These are phyloP conservation scores for Pristis pectinata DNA, from an alignment of 2,797 vertebrate species.

Conservation along the genomic window DNA sequence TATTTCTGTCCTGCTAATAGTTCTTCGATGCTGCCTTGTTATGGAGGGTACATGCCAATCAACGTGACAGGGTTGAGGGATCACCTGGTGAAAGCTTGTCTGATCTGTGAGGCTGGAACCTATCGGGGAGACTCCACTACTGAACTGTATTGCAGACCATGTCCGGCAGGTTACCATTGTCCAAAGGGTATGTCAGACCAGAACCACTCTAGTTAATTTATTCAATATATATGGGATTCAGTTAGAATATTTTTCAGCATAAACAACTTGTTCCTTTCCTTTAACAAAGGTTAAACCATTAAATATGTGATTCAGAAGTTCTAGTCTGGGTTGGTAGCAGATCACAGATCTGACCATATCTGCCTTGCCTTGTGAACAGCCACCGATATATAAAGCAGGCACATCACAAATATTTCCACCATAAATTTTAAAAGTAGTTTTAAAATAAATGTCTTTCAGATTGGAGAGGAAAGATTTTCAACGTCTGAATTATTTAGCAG, in stretches of 20 bases:
- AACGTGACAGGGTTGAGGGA: constrained; percentile 63
- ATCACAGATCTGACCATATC: background rate
- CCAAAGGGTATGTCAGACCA: constrained; percentile 57
- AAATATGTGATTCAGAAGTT: background rate
- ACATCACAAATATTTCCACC: background rate
- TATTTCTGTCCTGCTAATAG: constrained; percentile 77
- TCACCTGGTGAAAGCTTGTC: constrained; percentile 66
- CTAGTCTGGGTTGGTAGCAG: background rate
- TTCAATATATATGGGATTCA: background rate
- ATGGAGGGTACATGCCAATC: constrained; percentile 70
- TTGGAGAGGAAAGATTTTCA: background rate
- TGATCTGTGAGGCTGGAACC: constrained; percentile 67
- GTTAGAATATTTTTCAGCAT: background rate
- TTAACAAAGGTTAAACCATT: background rate
- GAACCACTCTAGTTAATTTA: background rate
- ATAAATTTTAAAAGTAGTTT: background rate
- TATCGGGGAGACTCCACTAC: constrained; percentile 55
- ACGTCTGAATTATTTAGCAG: background rate
- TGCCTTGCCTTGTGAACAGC: background rate
- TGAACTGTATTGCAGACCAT: constrained; percentile 62
- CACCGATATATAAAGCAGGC: background rate
- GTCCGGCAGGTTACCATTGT: constrained; percentile 78
- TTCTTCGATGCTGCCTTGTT: constrained; percentile 58
- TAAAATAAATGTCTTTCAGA: background rate
- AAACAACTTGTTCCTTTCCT: background rate